These are phyloP conservation scores for Myiopsitta monachus DNA, from an alignment of 2,113 vertebrate species.

Conservation along the genomic window DNA sequence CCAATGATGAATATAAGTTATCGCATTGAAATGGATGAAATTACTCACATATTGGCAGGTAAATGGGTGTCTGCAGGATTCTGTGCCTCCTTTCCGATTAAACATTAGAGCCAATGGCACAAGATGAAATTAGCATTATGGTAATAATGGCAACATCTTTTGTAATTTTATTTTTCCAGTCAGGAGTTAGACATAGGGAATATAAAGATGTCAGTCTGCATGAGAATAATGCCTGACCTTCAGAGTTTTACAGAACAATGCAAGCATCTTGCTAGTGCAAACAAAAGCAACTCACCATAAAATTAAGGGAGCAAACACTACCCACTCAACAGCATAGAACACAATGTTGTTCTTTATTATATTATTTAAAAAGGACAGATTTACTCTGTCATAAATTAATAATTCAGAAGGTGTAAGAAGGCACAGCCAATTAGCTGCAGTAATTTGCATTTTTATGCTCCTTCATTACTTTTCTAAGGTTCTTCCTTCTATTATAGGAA, in stretches of 20 bases:
- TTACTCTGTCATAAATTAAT: constrained; percentile 74
- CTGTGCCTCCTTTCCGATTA: background rate
- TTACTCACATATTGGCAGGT: background rate
- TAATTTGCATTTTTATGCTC: constrained; percentile 77
- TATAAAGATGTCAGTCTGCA: background rate
- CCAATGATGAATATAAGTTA: background rate
- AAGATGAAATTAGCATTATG: constrained; percentile 21
- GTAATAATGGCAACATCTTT: constrained; percentile 1
- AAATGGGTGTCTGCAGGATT: background rate
- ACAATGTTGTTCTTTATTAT: constrained; percentile 59
- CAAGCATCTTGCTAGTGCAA: constrained; percentile 10
- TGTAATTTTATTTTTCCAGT: background rate
- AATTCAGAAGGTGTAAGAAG: constrained; percentile 73
- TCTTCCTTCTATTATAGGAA: constrained; percentile 54
- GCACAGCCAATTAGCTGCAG: constrained; percentile 72
- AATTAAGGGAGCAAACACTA: constrained; percentile 49
- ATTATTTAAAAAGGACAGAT: constrained; percentile 69
- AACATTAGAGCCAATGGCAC: background rate
- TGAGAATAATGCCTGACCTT: background rate
- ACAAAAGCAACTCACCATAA: constrained; percentile 43
- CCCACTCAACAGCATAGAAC: background rate
- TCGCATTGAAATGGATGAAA: background rate
- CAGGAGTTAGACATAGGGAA: background rate
- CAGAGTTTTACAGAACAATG: background rate
- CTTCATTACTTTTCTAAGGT: constrained; percentile 70